Evolutionary conservation across 1,140 invertebrate genomes (phyloP), one percentile per base, ranked within the genome.

Genomic region (Procambarus virginalis): DNA sequence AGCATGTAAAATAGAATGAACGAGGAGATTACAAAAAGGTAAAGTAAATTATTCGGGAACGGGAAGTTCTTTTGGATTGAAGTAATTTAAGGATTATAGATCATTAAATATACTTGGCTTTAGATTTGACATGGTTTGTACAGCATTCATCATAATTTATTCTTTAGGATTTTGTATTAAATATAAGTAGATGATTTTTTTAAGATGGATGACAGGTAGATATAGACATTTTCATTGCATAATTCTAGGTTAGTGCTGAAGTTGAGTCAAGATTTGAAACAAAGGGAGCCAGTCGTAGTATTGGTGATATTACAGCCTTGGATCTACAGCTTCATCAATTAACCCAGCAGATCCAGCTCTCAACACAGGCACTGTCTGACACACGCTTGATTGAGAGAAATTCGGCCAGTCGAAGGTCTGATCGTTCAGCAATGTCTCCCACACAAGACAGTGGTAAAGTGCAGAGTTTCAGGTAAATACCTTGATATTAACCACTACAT

Each of bases 251-350:
- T 2, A 91, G 90, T 78, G 84, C 80, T 68, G 90, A 91, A 51
- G 85, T 91, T 20, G 90, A 91, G 49, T 91, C 90, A 17, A 49
- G 90, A 58, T 91, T 91, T 73, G 90, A 91, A 75, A 48, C 55
- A 8, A 86, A 87, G 17, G 84, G 80, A 51, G 78, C 78, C n/a
- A 91, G 90, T 58, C 90, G 85, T 22, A 91, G 90, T 46, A 87
- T 86, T 34, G 84, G 84, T 5, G 90, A 91, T 51, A 91, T 91
- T 46, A 91, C 90, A 51, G 85, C 90, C 20, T 70, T 91, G 70
- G 90, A 91, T 46, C 80, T 91, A 9, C 90, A 91, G 49, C 90
- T 91, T n/a, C 84, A 91, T 22, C 90, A 91, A 49, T 58, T 91
- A 17, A 91, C 90, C 9, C 90, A 91, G 17, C 84, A 91, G 58